Percentiles rank a stretch among this genome's conserved stretches.
Conservation (phyloP, 1,140 invertebrate species). For the Drosophila melanogaster region DNA sequence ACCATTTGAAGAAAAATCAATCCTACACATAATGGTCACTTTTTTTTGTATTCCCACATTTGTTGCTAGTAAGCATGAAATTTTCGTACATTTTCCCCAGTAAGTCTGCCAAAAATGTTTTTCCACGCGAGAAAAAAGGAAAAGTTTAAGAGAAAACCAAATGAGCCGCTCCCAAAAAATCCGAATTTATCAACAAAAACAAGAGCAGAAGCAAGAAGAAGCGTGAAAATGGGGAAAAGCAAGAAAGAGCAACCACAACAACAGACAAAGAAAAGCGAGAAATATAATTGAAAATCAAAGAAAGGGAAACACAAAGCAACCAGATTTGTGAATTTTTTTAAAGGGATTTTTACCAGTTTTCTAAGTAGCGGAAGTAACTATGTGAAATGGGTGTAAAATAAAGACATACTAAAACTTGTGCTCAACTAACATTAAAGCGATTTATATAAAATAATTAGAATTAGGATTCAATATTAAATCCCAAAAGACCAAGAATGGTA, state of each 20-base stretch:
- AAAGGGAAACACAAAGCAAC: not conserved
- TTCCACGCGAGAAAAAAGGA: conserved; percentile 32
- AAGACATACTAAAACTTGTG: too few species aligned
- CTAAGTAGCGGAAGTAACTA: not conserved
- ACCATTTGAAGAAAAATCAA: conserved; percentile 64
- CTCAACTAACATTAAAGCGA: too few species aligned
- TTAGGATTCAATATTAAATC: not conserved
- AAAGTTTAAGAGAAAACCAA: conserved; percentile 52
- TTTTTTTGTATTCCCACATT: conserved; percentile 7
- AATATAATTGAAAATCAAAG: conserved; percentile 10
- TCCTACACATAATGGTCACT: conserved; percentile 34
- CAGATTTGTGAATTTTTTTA: not conserved
- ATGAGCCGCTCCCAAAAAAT: conserved; percentile 68
- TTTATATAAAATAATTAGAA: not conserved
- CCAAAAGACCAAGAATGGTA: too few species aligned
- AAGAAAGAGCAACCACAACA: conserved; percentile 57
- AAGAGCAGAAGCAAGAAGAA: conserved; percentile 30
- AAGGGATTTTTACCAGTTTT: not conserved
- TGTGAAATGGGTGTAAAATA: too few species aligned
- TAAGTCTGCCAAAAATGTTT: conserved; percentile 34
- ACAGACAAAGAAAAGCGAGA: conserved; percentile 51
- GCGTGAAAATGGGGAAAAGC: conserved; percentile 10
- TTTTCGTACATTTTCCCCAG: conserved; percentile 31
- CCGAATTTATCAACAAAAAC: conserved; percentile 57
- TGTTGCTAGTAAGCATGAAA: conserved; percentile 37